Evolutionary conservation across 2,113 vertebrate genomes (phyloP).

Genomic region (Callorhinus ursinus): DNA sequence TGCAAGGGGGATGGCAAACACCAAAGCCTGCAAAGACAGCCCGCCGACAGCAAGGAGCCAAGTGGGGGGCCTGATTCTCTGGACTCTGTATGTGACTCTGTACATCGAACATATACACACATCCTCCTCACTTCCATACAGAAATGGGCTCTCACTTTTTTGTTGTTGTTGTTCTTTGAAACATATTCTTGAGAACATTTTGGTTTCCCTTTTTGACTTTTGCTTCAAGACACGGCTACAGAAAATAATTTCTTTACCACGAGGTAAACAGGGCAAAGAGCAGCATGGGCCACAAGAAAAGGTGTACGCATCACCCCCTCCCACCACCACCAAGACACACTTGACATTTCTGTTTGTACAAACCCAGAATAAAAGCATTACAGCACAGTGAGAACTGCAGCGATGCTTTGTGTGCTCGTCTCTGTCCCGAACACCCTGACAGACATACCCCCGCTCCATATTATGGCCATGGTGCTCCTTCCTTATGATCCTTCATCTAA

Average conservation of each 20-base stretch:
- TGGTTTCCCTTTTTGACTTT: not conserved
- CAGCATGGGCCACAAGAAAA: not conserved
- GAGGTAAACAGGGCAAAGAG: not conserved
- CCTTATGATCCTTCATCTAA: not conserved
- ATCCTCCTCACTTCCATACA: not conserved
- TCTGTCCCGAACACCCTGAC: not conserved
- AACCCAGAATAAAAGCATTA: not conserved
- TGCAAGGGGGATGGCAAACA: not conserved
- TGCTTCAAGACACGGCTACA: not conserved
- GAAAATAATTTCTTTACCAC: not conserved
- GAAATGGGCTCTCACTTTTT: not conserved
- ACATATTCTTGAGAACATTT: not conserved
- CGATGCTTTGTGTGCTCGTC: not conserved
- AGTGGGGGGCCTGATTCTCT: not conserved
- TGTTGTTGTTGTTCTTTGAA: not conserved
- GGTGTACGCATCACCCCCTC: not conserved
- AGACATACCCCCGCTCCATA: not conserved
- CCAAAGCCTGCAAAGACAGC: not conserved
- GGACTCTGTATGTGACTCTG: not conserved
- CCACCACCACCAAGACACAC: not conserved
- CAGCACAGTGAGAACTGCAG: not conserved
- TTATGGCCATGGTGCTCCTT: not conserved
- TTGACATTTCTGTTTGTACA: not conserved
- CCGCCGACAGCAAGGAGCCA: not conserved
- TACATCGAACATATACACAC: fast-evolving